phyloP scores from a whole-genome alignment of 2,888 invertebrate genomes.

The Pterostichus niger region DNA sequence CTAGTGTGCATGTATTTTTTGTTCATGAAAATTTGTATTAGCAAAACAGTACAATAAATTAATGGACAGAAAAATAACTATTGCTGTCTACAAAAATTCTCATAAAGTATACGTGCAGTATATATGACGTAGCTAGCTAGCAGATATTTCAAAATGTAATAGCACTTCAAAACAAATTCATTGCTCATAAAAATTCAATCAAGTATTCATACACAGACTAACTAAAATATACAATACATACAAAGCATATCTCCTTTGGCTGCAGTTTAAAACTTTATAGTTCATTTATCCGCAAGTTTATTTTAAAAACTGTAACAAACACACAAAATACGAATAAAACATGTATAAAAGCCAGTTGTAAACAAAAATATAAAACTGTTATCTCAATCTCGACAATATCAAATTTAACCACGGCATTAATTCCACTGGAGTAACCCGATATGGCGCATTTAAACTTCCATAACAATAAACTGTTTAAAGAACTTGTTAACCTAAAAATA shows the following conservation, averaged over 20 bases:
- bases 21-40: too few relatives aligned
- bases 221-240: conserved; percentile 25
- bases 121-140: too few relatives aligned
- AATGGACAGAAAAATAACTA: too few relatives aligned
- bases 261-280: conserved; percentile 33
- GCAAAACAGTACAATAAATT: too few relatives aligned
- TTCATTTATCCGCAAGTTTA: conserved; percentile 52
- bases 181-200: conserved; percentile 41
- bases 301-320: conserved; percentile 51
- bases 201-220: conserved; percentile 22
- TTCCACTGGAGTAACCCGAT: conserved; percentile 34
- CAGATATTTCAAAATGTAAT: too few relatives aligned
- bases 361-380: conserved; percentile 61
- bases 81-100: too few relatives aligned
- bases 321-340: conserved; percentile 53
- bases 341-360: conserved; percentile 49
- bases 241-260: neutral
- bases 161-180: neutral
- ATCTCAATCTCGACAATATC: conserved; percentile 63
- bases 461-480: conserved; percentile 46
- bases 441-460: conserved; percentile 36
- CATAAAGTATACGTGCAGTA: too few relatives aligned
- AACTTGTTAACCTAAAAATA: conserved; percentile 15
- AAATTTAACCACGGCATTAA: conserved; percentile 57
- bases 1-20: too few relatives aligned